Percentiles rank a stretch among this genome's conserved stretches.
Conservation (phyloP, 2,113 vertebrate species). For the Ammodramus savannarum region DNA sequence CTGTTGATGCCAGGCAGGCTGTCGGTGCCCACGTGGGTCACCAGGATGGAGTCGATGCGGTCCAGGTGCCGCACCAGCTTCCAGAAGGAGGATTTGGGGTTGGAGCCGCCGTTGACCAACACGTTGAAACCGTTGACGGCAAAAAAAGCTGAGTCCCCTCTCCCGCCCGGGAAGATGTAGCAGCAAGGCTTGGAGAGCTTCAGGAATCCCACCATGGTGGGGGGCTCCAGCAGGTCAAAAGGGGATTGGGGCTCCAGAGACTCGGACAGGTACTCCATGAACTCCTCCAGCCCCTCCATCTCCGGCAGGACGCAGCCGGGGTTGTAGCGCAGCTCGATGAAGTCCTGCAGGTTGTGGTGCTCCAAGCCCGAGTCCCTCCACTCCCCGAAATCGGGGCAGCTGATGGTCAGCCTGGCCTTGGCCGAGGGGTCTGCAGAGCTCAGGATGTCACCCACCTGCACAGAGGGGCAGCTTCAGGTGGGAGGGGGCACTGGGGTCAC, state of each 20-base stretch:
- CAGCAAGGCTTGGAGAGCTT: slow-evolving; percentile 93
- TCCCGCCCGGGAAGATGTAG: slow-evolving; percentile 92
- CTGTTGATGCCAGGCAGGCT: slow-evolving; percentile 92
- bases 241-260: slow-evolving; percentile 83
- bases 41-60: slow-evolving; percentile 87
- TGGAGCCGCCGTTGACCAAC: slow-evolving; percentile 89
- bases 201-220: slow-evolving; percentile 87
- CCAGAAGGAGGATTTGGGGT: slow-evolving; percentile 90
- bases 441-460: slow-evolving; percentile 80
- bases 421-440: slow-evolving; percentile 52
- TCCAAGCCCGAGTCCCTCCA: slow-evolving; percentile 77
- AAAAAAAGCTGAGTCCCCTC: slow-evolving; percentile 90
- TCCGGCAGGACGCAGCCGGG: slow-evolving; percentile 69
- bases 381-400: slow-evolving; percentile 79
- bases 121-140: slow-evolving; percentile 93
- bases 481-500: background rate
- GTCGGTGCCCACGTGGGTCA: slow-evolving; percentile 87
- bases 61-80: slow-evolving; percentile 95
- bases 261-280: slow-evolving; percentile 89
- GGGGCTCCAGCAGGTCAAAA: slow-evolving; percentile 90
- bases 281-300: slow-evolving; percentile 92
- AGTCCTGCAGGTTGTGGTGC: slow-evolving; percentile 75
- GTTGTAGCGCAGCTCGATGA: slow-evolving; percentile 81
- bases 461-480: background rate
- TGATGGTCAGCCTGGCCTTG: slow-evolving; percentile 80